Percentiles rank a stretch among this genome's conserved stretches.
phyloP scores from a whole-genome alignment of 2,888 invertebrate genomes.

The Margaritifera margaritifera region DNA sequence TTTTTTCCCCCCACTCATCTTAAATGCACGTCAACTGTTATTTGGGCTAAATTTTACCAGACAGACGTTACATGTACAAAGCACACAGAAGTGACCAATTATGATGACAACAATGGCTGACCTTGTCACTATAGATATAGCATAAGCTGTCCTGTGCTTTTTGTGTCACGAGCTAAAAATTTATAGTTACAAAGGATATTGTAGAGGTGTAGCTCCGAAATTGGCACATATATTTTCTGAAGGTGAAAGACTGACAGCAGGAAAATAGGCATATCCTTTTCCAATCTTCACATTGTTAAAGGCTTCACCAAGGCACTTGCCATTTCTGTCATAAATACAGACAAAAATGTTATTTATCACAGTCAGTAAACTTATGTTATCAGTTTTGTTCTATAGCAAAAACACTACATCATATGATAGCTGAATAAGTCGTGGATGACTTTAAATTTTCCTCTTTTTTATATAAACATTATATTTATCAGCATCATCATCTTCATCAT shows the following conservation, averaged over 20 bases:
- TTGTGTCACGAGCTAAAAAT: too few species aligned
- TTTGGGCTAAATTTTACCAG: too few species aligned
- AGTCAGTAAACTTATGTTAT: not conserved
- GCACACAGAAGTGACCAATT: too few species aligned
- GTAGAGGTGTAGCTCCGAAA: conserved; percentile 81
- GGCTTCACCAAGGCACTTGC: conserved; percentile 82
- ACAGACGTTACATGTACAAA: too few species aligned
- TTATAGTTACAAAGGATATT: conserved; percentile 50
- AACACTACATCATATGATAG: not conserved
- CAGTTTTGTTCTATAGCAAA: not conserved
- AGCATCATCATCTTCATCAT: too few species aligned
- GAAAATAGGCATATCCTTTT: conserved; percentile 84
- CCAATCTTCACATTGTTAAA: conserved; percentile 83
- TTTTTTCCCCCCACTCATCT: too few species aligned
- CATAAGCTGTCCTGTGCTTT: too few species aligned
- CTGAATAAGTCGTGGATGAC: not conserved
- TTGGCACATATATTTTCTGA: conserved; percentile 85
- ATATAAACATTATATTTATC: not conserved
- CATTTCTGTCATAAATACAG: conserved; percentile 78
- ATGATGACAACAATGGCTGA: too few species aligned
- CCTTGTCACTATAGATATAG: too few species aligned
- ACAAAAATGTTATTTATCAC: not conserved
- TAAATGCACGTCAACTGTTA: too few species aligned
- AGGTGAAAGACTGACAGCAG: conserved; percentile 85
- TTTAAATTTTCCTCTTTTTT: not conserved